A percentile compares a stretch with the other conserved stretches of the same genome.
Evolutionary conservation across 1,140 invertebrate species (phyloP).

Genomic region (Subanguina moxae): DNA sequence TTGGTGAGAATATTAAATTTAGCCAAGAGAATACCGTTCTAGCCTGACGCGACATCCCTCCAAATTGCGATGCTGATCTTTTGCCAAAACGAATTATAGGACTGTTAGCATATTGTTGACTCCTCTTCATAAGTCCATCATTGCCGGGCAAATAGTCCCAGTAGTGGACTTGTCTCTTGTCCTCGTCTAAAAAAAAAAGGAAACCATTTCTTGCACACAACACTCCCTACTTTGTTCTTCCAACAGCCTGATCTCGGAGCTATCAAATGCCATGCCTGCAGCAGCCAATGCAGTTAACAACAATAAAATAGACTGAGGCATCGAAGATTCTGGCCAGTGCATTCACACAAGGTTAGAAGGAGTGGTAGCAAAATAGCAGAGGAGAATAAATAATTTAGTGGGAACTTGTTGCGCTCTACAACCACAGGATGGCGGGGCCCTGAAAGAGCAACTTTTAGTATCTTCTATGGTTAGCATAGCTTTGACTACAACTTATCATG

Average conservation of each 20-base stretch:
- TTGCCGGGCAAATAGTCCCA: background rate
- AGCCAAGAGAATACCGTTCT: background rate
- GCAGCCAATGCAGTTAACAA: background rate
- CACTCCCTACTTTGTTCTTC: background rate
- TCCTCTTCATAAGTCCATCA: background rate
- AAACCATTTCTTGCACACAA: background rate
- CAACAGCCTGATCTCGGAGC: background rate
- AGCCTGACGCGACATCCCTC: background rate
- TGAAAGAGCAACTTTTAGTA: background rate
- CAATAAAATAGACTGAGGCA: background rate
- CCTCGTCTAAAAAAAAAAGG: background rate
- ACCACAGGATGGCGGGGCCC: background rate
- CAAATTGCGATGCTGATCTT: background rate
- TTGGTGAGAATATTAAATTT: background rate
- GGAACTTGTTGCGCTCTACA: background rate
- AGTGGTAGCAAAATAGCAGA: background rate
- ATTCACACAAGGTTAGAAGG: too few species aligned
- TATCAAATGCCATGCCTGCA: background rate
- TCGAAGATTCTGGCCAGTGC: background rate
- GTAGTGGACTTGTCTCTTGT: background rate
- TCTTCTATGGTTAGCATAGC: too few species aligned
- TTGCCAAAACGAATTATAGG: conserved; percentile 11
- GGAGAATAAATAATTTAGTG: background rate
- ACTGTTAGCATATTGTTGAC: background rate
- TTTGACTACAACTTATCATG: too few species aligned